Conservation (phyloP, 2,797 vertebrate genomes). For the Argyrosomus regius region DNA sequence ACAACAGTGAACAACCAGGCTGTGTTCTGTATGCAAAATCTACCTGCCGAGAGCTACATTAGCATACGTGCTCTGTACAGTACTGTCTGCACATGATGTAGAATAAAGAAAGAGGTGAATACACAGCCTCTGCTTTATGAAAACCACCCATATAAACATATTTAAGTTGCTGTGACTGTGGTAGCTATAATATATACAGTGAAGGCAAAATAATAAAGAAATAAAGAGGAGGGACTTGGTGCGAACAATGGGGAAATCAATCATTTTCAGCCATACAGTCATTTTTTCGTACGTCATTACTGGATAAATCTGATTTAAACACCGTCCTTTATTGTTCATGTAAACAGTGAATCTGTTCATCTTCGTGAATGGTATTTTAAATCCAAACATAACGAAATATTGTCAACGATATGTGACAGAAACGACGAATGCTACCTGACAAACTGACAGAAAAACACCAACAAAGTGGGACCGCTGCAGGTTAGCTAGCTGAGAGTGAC, state of each 20-base stretch:
- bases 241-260: not conserved
- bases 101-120: not conserved
- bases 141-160: not conserved
- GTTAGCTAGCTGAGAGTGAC: constrained; percentile 15
- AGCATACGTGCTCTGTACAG: not conserved
- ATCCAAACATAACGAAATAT: not conserved
- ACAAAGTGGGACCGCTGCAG: not conserved
- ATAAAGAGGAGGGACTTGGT: too few relatives aligned
- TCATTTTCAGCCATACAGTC: not conserved
- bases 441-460: not conserved
- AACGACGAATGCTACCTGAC: not conserved
- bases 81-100: not conserved
- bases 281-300: not conserved
- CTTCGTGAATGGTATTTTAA: not conserved
- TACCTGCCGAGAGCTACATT: not conserved
- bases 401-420: not conserved
- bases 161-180: not conserved
- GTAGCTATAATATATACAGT: too few relatives aligned
- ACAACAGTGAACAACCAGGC: not conserved
- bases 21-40: not conserved
- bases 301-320: not conserved
- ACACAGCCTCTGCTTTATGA: not conserved
- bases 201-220: not conserved
- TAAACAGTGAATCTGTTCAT: not conserved
- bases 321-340: accelerated